These are phyloP conservation scores for Platorchestia sp. DNA, from an alignment of 1,140 invertebrate species.

Conservation along the genomic window DNA sequence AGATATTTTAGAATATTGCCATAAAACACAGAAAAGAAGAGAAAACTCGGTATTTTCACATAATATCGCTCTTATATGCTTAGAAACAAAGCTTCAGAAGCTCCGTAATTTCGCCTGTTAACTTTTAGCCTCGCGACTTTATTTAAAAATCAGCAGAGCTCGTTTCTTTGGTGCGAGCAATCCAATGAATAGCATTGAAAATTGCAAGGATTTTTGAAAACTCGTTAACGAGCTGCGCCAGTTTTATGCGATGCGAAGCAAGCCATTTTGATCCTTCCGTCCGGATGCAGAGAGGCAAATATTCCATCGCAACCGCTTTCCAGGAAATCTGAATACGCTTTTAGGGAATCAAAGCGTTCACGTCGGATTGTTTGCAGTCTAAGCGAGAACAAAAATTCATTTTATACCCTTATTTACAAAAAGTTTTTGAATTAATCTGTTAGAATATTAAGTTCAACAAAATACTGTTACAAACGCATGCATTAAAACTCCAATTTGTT, in stretches of 20 bases:
- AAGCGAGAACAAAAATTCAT: background rate
- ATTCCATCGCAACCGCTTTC: background rate
- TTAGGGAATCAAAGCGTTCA: background rate
- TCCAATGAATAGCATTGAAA: constrained; percentile 41
- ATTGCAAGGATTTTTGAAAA: constrained; percentile 40
- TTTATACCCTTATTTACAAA: background rate
- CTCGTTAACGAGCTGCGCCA: constrained; percentile 36
- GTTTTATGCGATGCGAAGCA: background rate
- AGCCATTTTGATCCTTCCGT: background rate
- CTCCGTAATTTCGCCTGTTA: background rate
- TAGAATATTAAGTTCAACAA: background rate
- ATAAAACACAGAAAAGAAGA: background rate
- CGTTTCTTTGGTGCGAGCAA: constrained; percentile 2
- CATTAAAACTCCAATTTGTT: background rate
- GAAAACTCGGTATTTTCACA: background rate
- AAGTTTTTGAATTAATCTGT: background rate
- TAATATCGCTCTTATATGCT: background rate
- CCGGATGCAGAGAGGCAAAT: background rate
- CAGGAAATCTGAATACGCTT: constrained; percentile 50
- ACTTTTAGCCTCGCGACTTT: background rate
- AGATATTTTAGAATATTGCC: background rate
- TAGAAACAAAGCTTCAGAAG: background rate
- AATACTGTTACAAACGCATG: background rate
- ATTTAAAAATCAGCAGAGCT: constrained; percentile 26
- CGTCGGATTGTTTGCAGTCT: background rate